These are phyloP conservation scores for Zelleria hepariella DNA, from an alignment of 2,888 invertebrate species.

Conservation along the genomic window DNA sequence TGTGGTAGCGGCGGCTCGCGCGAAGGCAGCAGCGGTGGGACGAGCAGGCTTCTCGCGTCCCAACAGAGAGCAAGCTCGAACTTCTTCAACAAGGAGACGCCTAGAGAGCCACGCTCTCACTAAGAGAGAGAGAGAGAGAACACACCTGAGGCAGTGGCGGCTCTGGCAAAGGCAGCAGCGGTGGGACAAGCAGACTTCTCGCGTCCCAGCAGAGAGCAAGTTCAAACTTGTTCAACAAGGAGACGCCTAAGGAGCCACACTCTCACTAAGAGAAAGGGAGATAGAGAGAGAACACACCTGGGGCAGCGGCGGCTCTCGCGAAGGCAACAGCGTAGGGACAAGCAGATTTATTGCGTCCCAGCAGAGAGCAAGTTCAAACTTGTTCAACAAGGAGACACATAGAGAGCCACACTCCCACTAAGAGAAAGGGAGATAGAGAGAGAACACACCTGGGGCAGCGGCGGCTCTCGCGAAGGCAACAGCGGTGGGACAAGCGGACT, in stretches of 20 bases:
- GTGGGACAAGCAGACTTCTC: conserved; percentile 90
- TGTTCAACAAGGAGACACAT: conserved; percentile 91
- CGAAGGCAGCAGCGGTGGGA: conserved; percentile 90
- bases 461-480: conserved; percentile 76
- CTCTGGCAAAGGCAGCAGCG: conserved; percentile 82
- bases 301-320: conserved; percentile 40
- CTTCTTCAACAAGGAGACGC: conserved; percentile 93
- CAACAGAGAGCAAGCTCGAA: conserved; percentile 98
- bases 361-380: conserved; percentile 97
- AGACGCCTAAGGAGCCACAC: conserved; percentile 86
- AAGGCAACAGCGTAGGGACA: conserved; percentile 91
- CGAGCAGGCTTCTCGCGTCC: conserved; percentile 93
- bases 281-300: conserved; percentile 29
- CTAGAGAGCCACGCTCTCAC: conserved; percentile 81
- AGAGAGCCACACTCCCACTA: conserved; percentile 81
- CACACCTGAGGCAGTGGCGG: conserved; percentile 34
- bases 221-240: conserved; percentile 96
- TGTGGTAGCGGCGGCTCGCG: conserved; percentile 35
- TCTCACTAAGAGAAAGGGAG: too few species aligned
- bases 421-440: too few species aligned
- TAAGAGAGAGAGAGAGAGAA: not conserved
- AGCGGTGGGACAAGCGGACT: conserved; percentile 93
- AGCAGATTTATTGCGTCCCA: conserved; percentile 96
- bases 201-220: conserved; percentile 97
- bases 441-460: conserved; percentile 37